These are phyloP conservation scores for Anguilla obscura DNA, from an alignment of 2,797 vertebrate species.

Conservation along the genomic window DNA sequence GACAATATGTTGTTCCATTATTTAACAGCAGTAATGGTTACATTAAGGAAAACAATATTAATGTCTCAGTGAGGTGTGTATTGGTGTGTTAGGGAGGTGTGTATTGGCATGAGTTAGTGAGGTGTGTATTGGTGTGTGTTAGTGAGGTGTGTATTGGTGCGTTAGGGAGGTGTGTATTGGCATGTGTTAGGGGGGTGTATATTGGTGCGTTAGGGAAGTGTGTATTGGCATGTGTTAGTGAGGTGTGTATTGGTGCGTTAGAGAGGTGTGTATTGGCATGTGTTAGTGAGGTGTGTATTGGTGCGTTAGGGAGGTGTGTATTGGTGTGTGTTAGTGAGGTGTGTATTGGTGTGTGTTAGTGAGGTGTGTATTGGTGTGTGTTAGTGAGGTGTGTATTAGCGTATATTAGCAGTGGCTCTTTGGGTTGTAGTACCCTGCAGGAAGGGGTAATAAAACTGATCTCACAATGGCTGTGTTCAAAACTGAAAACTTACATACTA, in stretches of 20 bases:
- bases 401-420: slow-evolving; percentile 28
- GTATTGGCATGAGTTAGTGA: background rate
- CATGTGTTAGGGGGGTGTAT: background rate
- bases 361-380: background rate
- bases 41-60: slow-evolving; percentile 17
- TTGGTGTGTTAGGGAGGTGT: background rate
- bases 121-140: background rate
- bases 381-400: background rate
- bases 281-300: background rate
- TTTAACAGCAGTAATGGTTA: slow-evolving; percentile 5
- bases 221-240: background rate
- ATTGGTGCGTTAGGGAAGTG: background rate
- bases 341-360: background rate
- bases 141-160: background rate
- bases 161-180: background rate
- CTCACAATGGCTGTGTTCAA: background rate
- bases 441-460: slow-evolving; percentile 13
- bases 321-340: background rate
- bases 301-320: background rate
- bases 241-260: background rate
- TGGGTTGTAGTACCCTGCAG: slow-evolving; percentile 34
- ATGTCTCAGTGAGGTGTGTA: background rate
- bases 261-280: background rate
- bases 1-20: background rate
- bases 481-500: background rate